Evolutionary conservation across 2,113 vertebrate species (phyloP).

Genomic region (Mola mola): DNA sequence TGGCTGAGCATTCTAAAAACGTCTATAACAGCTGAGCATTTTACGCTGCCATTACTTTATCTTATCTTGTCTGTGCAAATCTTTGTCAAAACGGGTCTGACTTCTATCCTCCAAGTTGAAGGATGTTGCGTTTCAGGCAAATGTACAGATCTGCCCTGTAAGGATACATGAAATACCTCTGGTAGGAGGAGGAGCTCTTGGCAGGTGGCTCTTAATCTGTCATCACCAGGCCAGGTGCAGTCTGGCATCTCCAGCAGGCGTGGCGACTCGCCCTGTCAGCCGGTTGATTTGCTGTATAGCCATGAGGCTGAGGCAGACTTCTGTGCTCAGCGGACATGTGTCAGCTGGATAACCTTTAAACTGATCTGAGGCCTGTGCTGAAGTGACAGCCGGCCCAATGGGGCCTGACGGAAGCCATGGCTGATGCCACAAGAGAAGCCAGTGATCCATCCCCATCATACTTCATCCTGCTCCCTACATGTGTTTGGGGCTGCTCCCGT

Average conservation of each 20-base stretch:
- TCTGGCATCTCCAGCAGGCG: constrained; percentile 59
- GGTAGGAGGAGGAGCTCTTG: constrained; percentile 17
- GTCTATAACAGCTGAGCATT: constrained; percentile 33
- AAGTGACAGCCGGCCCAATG: constrained; percentile 68
- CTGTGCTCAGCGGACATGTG: constrained; percentile 55
- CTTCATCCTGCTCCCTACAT: constrained; percentile 30
- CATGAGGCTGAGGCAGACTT: constrained; percentile 69
- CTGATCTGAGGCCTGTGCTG: constrained; percentile 63
- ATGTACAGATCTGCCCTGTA: neutral
- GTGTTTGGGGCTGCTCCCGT: constrained; percentile 24
- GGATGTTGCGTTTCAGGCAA: neutral
- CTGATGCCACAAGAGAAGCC: constrained; percentile 34
- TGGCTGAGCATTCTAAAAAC: constrained; percentile 38
- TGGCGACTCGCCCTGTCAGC: constrained; percentile 64
- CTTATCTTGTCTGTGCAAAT: constrained; percentile 53
- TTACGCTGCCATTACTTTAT: constrained; percentile 41
- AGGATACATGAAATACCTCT: neutral
- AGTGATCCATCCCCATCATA: constrained; percentile 58
- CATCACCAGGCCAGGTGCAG: constrained; percentile 41
- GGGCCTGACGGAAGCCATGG: constrained; percentile 57
- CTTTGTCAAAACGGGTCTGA: constrained; percentile 15
- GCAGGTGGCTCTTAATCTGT: constrained; percentile 62
- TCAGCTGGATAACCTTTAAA: constrained; percentile 77
- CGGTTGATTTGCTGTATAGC: constrained; percentile 68
- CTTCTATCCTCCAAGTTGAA: constrained; percentile 25